Percentiles rank a stretch among this genome's conserved stretches.
These are phyloP conservation scores for Cathartes aura DNA, from an alignment of 2,113 vertebrate species.

Conservation along the genomic window DNA sequence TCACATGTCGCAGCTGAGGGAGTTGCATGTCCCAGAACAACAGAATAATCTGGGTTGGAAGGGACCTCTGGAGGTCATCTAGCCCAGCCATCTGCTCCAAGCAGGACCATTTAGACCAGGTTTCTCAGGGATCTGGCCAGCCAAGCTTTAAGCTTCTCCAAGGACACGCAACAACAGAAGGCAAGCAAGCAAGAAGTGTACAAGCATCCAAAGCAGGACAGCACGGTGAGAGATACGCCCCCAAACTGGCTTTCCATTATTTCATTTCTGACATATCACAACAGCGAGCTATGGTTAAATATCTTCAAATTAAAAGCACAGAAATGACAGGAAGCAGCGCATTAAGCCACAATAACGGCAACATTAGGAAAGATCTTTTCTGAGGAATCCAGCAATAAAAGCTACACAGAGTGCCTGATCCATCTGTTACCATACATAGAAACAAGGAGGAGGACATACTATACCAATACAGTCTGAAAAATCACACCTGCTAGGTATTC, in stretches of 20 bases:
- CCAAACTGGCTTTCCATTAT: background rate
- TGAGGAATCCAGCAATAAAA: background rate
- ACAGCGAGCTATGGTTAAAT: background rate
- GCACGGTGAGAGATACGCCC: fast-evolving
- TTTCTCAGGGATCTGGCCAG: background rate
- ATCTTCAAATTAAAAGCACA: background rate
- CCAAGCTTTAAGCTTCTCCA: background rate
- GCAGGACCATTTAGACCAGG: background rate
- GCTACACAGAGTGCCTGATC: background rate
- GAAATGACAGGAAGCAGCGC: background rate
- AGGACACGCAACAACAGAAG: background rate
- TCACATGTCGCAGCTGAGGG: background rate
- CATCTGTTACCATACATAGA: background rate
- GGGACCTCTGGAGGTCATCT: background rate
- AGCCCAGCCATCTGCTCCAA: background rate
- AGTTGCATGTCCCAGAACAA: background rate
- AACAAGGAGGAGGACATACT: background rate
- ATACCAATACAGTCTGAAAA: background rate
- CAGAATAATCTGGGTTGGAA: background rate
- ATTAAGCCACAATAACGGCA: background rate
- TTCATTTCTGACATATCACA: background rate
- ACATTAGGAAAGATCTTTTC: background rate
- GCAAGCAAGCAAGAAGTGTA: background rate
- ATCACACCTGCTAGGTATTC: too few relatives aligned
- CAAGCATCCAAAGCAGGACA: background rate